Base-by-base conservation (phyloP, 2,113 vertebrate species). In the Hepsetus odoe region DNA sequence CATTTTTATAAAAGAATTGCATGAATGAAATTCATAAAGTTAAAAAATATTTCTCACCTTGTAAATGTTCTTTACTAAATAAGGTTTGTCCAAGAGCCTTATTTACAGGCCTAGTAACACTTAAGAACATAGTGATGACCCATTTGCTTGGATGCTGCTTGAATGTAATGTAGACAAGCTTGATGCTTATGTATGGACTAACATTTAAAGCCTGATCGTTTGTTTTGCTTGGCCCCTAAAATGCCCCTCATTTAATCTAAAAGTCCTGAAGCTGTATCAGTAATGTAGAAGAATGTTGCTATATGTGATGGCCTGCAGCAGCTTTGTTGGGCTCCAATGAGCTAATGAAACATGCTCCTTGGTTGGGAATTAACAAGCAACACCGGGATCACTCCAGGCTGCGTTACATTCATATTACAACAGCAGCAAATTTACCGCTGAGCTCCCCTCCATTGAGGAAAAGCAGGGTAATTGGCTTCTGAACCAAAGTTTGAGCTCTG, bases 391-490 rank as follows among this genome's bases (percentile, higher is more conserved):
- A 79, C 82, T 85, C 76, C 81, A 82, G 84, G 74, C 71, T 26
- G 38, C 76, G 33, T 68, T 79, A 77, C 78, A 90, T 91, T 90
- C 79, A 87, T 86, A 91, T 88, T 90, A 87, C 85, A 87, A 82
- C 80, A 83, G 80, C 51, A 85, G 76, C 82, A 87, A 91, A 84
- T 87, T 72, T 87, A 89, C 86, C 90, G 82, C 77, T 10, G 64
- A 83, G 76, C 79, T 82, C 33, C 0, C 82, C 79, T 85, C 84
- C 56, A 51, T 74, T 82, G 80, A 82, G 86, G 80, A 83, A 81
- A 76, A 89, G 76, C 83, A 67, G 62, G 73, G 75, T 91, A 92
- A 92, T 92, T 91, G 90, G 87, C 89, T 86, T 84, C 75, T 87
- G 89, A 85, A 90, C 86, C 88, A 82, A 85, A 79, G 80, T 85